Evolutionary conservation across 2,888 invertebrate genomes (phyloP).

Genomic region (Spodoptera exigua): DNA sequence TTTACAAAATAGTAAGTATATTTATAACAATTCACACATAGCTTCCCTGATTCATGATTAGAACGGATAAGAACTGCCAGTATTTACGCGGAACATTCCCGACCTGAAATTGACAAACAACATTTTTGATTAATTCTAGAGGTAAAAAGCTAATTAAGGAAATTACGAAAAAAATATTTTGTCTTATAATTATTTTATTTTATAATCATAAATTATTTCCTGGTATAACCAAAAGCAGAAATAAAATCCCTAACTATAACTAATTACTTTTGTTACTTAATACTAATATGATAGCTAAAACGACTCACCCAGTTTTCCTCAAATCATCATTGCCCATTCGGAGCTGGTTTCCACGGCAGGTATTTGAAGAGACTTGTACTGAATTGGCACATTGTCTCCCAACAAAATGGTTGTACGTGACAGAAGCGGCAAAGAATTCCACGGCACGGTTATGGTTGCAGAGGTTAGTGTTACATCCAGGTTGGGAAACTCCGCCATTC

Average conservation of each 20-base stretch:
- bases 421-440: slow-evolving; percentile 68
- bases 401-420: slow-evolving; percentile 67
- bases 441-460: slow-evolving; percentile 74
- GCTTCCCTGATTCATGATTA: no score
- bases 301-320: slow-evolving; percentile 55
- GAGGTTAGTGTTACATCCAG: slow-evolving; percentile 66
- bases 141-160: no score
- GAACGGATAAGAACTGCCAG: slow-evolving; percentile 46
- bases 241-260: no score
- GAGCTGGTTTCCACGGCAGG: slow-evolving; percentile 62
- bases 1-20: no score
- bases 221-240: no score
- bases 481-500: slow-evolving; percentile 83
- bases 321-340: slow-evolving; percentile 71
- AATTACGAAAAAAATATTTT: no score
- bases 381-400: slow-evolving; percentile 63
- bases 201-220: no score
- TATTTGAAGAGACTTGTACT: slow-evolving; percentile 61
- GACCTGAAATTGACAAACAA: slow-evolving; percentile 59
- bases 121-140: neutral
- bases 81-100: slow-evolving; percentile 66
- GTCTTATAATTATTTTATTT: neutral
- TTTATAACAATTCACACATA: no score
- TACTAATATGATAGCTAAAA: no score
- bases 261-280: neutral